These are phyloP conservation scores for Delichon dasypus DNA, from an alignment of 2,797 vertebrate species.

Conservation along the genomic window DNA sequence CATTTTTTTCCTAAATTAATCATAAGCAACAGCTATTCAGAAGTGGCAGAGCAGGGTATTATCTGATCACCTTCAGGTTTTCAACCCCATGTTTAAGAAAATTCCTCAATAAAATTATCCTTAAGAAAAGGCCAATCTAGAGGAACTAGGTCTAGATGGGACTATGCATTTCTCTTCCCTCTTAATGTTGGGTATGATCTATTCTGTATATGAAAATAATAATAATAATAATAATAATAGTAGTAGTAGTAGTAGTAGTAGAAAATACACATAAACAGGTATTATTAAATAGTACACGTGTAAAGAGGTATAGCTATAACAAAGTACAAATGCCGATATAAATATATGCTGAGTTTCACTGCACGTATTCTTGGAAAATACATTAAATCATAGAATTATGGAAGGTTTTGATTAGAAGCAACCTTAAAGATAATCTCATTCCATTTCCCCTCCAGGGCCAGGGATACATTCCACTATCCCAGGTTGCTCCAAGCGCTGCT, in stretches of 20 bases:
- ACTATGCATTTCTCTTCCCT: background rate
- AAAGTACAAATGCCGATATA: background rate
- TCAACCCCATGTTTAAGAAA: background rate
- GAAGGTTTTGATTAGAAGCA: background rate
- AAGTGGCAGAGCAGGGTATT: accelerated
- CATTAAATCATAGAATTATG: background rate
- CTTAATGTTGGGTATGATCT: background rate
- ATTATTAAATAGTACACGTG: background rate
- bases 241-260: too few relatives aligned
- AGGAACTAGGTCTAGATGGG: background rate
- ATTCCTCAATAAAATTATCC: background rate
- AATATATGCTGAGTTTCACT: background rate
- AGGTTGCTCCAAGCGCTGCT: background rate
- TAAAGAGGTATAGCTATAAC: background rate
- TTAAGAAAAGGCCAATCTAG: background rate
- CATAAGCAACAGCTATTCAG: background rate
- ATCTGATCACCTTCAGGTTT: background rate
- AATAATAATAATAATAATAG: too few relatives aligned
- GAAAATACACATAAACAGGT: background rate
- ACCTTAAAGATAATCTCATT: background rate
- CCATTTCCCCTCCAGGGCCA: too few relatives aligned
- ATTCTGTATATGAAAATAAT: background rate
- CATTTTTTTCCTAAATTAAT: background rate
- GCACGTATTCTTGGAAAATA: background rate
- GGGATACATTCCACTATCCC: accelerated